Conservation (phyloP, 1,140 invertebrate genomes). For the Drosophila serrata region DNA sequence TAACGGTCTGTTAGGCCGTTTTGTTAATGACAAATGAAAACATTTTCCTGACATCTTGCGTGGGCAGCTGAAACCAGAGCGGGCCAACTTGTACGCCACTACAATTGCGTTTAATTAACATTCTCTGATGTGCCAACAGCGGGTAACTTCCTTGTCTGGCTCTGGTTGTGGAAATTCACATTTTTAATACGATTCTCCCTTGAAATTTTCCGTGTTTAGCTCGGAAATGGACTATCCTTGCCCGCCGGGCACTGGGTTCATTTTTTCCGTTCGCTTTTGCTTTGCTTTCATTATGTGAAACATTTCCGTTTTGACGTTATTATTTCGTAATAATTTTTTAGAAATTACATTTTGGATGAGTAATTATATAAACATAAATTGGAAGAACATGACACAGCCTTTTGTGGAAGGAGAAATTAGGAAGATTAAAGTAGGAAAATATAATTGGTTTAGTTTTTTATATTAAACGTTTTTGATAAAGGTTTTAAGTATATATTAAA, state of each 20-base stretch:
- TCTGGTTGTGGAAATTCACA: constrained; percentile 36
- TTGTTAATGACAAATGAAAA: constrained; percentile 81
- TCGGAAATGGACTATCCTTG: constrained; percentile 20
- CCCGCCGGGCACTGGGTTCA: constrained; percentile 25
- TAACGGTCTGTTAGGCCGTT: constrained; percentile 55
- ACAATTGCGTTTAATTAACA: constrained; percentile 77
- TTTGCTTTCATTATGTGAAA: constrained; percentile 49
- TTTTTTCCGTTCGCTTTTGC: constrained; percentile 32
- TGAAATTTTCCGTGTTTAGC: constrained; percentile 8
- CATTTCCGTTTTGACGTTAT: constrained; percentile 22
- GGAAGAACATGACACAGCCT: background rate
- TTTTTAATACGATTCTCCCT: constrained; percentile 48
- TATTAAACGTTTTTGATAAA: background rate
- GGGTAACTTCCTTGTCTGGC: constrained; percentile 7
- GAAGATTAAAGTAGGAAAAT: background rate
- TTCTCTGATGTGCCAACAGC: constrained; percentile 62
- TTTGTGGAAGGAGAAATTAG: background rate
- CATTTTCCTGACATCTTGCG: constrained; percentile 76
- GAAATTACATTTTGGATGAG: constrained; percentile 45
- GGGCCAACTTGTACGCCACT: constrained; percentile 41
- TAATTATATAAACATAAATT: constrained; percentile 59
- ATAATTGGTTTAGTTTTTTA: background rate
- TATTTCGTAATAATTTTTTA: constrained; percentile 47
- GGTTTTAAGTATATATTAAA: background rate
- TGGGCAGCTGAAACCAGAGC: constrained; percentile 47